Conservation (phyloP, 2,113 vertebrate genomes). For the Festucalex cinctus region DNA sequence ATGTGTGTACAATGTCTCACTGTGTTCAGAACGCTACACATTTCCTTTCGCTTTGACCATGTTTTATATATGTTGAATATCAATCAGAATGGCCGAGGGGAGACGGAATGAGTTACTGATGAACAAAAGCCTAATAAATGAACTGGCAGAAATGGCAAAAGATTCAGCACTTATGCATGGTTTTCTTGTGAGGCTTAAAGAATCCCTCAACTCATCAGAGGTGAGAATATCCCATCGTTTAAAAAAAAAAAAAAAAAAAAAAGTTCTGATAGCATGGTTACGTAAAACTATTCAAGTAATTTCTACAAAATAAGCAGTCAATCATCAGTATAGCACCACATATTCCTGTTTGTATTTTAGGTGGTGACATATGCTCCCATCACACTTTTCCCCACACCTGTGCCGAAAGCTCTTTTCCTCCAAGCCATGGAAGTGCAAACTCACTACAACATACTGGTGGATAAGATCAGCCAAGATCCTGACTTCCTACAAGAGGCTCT, state of each 20-base stretch:
- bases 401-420: conserved; percentile 76
- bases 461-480: conserved; percentile 82
- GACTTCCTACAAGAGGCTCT: conserved; percentile 82
- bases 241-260: neutral
- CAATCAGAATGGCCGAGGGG: conserved; percentile 49
- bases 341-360: conserved; percentile 58
- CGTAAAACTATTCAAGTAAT: too few species aligned
- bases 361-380: conserved; percentile 86
- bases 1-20: too few species aligned
- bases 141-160: conserved; percentile 74
- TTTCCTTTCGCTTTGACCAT: neutral
- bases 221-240: conserved; percentile 54
- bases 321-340: too few species aligned
- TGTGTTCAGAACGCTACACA: too few species aligned
- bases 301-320: too few species aligned
- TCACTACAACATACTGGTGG: conserved; percentile 87
- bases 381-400: conserved; percentile 82
- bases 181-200: conserved; percentile 80
- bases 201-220: conserved; percentile 77
- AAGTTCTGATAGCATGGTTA: too few species aligned
- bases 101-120: conserved; percentile 67
- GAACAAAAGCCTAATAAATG: conserved; percentile 63
- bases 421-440: conserved; percentile 85
- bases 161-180: conserved; percentile 82
- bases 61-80: neutral